These are phyloP conservation scores for Schizopygopsis malacanthus DNA, from an alignment of 2,797 vertebrate genomes.

Conservation along the genomic window DNA sequence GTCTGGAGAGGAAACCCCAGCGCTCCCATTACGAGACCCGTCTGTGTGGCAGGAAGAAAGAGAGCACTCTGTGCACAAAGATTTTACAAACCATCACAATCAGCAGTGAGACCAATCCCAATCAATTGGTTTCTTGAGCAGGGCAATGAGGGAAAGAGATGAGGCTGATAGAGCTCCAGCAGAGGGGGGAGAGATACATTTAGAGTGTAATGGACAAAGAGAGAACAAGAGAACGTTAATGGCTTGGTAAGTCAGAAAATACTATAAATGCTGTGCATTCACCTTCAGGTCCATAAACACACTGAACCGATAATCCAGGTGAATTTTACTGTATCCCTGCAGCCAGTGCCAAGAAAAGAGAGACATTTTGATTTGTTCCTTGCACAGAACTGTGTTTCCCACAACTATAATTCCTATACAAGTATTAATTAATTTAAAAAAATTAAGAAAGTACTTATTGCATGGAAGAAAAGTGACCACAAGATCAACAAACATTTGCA, in stretches of 20 bases:
- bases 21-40: constrained; percentile 58
- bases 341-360: background rate
- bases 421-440: background rate
- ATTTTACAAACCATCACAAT: constrained; percentile 52
- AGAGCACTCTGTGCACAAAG: constrained; percentile 51
- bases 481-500: background rate
- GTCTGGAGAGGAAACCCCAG: constrained; percentile 18
- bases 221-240: constrained; percentile 31
- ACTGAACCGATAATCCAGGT: background rate
- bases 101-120: background rate
- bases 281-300: background rate
- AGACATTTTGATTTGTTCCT: background rate
- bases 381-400: background rate
- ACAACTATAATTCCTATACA: background rate
- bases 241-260: constrained; percentile 2
- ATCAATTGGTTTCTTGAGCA: constrained; percentile 6
- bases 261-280: background rate
- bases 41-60: constrained; percentile 53
- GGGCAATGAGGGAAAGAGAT: constrained; percentile 9
- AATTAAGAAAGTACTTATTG: no score
- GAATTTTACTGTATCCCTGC: background rate
- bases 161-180: background rate
- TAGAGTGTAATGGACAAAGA: background rate
- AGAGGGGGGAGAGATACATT: background rate
- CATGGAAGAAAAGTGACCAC: background rate